Base-by-base conservation (phyloP, 2,113 vertebrate genomes). In the Cinclus cinclus region DNA sequence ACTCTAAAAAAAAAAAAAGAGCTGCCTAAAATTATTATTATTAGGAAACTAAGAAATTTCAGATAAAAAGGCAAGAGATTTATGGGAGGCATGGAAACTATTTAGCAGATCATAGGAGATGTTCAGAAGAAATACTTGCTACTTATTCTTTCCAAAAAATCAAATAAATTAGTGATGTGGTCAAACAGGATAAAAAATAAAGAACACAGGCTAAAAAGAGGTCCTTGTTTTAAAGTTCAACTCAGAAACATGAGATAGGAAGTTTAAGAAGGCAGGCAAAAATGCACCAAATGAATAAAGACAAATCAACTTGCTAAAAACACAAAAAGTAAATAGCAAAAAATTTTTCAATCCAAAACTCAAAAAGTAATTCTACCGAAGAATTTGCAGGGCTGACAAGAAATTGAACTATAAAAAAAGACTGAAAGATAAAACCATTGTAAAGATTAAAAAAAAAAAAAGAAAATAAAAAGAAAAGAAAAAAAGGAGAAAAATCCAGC, bases 371-470 rank as follows among this genome's bases (percentile, higher is more conserved):
- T 88, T 42, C 42, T 89, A 67, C 59, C 44, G 47, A 93, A 83
- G 42, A 83, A 46, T 74, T 87, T 92, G 30, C 50, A 77, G 55
- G 13, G 35, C 46, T 88, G 75, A 81, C 86, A 94, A 95, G 86
- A 94, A 90, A 93, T 31, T 63, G 83, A 94, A 64, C 73, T 92
- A 92, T 90, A 77, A 89, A 92, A 73, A 78, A 78, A 90, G 71
- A 86, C 3, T 77, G 42, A 89, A 93, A 53, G 55, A 86, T 70
- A 94, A 93, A 94, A 83, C 13, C 25, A 21, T 50, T 44, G 55
- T 15, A 89, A 83, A 87, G 78, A 47, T 5, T 12, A 2, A 12
- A 30, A 18, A 28, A 31, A 25, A 63, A 37, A 13, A 33, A 33
- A 24, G n/a, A 28, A 24, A 17, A 10, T 35, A n/a, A 21, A 6